Base-by-base conservation (phyloP, 2,888 invertebrate species). In the Perizoma flavofasciatum region DNA sequence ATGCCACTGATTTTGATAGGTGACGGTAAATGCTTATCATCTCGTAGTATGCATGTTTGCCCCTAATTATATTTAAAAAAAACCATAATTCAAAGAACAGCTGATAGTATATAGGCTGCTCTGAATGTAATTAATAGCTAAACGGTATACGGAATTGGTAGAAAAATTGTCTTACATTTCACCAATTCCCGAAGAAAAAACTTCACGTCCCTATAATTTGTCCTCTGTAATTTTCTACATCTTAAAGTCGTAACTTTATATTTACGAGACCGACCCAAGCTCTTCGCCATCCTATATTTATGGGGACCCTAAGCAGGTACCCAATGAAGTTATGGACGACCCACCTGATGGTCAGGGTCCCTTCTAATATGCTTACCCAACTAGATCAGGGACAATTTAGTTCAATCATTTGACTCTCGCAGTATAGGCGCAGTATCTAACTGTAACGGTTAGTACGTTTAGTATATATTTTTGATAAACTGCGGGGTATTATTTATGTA, bases 191-290 rank as follows among this genome's bases (percentile, higher is more conserved):
- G 1, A 7, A 37, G 1, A 37, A 37, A 44, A 44, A 7, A 10
- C 3, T 66, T 63, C 58, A 68, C 56, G 51, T 48, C 41, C 57
- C 51, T 40, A 43, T 50, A 61, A 61, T 57, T 61, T 49, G 49
- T 54, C 11, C 53, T 32, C 6, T 7, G 47, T 54, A 57, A 61
- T 54, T 61, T 57, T 46, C 46, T 10, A 52, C 55, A 49, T 56
- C 61, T 49, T 57, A 61, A 54, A 61, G 50, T 43, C 51, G 58
- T 58, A 62, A 58, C 54, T 61, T 39, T 41, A 47, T 39, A 51
- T 61, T 61, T 61, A 62, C 57, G 57, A 46, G 58, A 48, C 43
- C 48, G 55, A 55, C 58, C 61, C 59, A 47, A 59, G 53, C 49
- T 59, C 46, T 58, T 48, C 53, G 40, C 56, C 49, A 50, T 57